These are phyloP conservation scores for Pomacea canaliculata DNA, from an alignment of 2,888 invertebrate genomes.

Conservation along the genomic window DNA sequence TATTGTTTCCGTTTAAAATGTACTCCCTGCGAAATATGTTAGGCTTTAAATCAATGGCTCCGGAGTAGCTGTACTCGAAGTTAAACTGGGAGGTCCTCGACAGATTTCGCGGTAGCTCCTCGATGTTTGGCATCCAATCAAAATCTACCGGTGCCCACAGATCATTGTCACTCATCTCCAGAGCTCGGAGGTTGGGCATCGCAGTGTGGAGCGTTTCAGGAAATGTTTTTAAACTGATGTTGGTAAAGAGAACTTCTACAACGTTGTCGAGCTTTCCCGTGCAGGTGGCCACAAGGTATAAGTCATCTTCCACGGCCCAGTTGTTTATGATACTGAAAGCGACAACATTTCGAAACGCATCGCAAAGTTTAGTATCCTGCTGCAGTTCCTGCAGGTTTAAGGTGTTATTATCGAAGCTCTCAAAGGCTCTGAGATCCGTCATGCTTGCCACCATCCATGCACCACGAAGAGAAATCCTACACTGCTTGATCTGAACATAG, in stretches of 20 bases:
- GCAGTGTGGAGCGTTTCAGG: neutral
- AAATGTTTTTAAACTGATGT: conserved; percentile 12
- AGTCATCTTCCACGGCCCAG: conserved; percentile 2
- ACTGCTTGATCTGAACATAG: conserved; percentile 1
- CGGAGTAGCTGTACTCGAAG: conserved; percentile 3
- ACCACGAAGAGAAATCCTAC: conserved; percentile 1
- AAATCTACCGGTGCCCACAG: conserved; percentile 14
- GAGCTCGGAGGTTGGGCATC: conserved; percentile 15
- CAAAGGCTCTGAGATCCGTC: conserved; percentile 13
- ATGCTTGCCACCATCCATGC: conserved; percentile 18
- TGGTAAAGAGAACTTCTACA: conserved; percentile 16
- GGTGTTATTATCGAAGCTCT: neutral
- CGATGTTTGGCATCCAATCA: conserved; percentile 10
- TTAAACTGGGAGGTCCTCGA: conserved; percentile 19
- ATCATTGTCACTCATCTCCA: conserved; percentile 12
- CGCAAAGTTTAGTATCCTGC: neutral
- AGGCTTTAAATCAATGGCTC: conserved; percentile 16
- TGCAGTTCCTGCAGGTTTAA: conserved; percentile 1
- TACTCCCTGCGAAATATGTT: conserved; percentile 15
- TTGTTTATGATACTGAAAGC: neutral
- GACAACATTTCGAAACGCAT: conserved; percentile 9
- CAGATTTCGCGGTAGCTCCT: conserved; percentile 9
- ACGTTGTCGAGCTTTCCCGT: conserved; percentile 9
- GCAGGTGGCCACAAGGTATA: conserved; percentile 5
- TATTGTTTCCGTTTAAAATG: conserved; percentile 10